Percentiles rank a stretch among this genome's conserved stretches.
Evolutionary conservation across 2,113 vertebrate genomes (phyloP).

Genomic region (Engystomops pustulosus): DNA sequence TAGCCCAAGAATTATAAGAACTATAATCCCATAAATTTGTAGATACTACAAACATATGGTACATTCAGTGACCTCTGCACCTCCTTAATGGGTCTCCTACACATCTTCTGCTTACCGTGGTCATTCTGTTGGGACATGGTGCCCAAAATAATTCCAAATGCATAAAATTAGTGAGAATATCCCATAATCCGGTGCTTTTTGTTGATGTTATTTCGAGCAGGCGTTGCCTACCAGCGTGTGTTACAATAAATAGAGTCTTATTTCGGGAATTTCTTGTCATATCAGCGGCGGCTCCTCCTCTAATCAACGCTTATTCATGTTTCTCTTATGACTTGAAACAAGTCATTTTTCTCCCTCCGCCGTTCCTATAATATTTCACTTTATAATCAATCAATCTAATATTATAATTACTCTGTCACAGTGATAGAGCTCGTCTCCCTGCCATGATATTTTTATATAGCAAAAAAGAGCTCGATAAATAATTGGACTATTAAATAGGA

Average conservation of each 20-base stretch:
- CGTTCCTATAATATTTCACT: constrained; percentile 44
- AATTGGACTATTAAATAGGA: background rate
- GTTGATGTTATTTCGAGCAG: background rate
- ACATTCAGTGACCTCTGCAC: no score
- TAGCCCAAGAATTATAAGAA: no score
- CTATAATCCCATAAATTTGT: no score
- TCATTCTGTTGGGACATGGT: no score
- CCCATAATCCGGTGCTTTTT: no score
- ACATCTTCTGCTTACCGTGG: no score
- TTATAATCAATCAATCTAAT: constrained; percentile 56
- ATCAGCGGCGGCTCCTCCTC: background rate
- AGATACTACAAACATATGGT: no score
- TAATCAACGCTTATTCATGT: constrained; percentile 37
- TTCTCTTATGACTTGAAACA: constrained; percentile 13
- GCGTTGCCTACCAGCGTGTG: background rate
- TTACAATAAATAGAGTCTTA: background rate
- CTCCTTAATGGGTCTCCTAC: no score
- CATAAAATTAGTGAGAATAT: no score
- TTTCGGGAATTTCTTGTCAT: background rate
- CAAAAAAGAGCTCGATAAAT: constrained; percentile 22
- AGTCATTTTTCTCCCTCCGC: constrained; percentile 35
- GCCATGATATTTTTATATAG: constrained; percentile 38
- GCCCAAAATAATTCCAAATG: no score
- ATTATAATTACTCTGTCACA: constrained; percentile 54
- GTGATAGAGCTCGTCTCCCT: background rate